Evolutionary conservation across 2,113 vertebrate genomes (phyloP).

Genomic region (Acanthochromis polyacanthus): DNA sequence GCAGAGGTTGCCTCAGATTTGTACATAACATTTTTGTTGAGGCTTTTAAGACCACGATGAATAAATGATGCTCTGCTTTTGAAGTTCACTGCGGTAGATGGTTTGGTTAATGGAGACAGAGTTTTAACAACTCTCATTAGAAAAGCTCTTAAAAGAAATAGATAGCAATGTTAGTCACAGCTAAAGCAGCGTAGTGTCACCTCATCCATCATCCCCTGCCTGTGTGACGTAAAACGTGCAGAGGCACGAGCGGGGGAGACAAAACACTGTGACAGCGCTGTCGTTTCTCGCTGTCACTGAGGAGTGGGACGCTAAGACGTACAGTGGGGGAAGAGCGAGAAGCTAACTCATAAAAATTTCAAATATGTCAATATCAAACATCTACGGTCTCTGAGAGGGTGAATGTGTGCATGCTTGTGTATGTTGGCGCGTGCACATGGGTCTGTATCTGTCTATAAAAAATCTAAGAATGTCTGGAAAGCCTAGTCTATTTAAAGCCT

Average conservation of each 20-base stretch:
- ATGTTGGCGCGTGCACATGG: conserved; percentile 28
- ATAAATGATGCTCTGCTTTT: conserved; percentile 78
- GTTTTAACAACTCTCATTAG: conserved; percentile 71
- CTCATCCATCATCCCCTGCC: conserved; percentile 62
- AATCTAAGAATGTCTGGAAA: conserved; percentile 67
- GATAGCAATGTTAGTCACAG: conserved; percentile 53
- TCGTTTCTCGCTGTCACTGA: conserved; percentile 40
- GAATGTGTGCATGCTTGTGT: conserved; percentile 31
- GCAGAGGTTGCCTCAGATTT: conserved; percentile 60
- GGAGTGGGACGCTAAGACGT: conserved; percentile 40
- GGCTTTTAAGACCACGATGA: conserved; percentile 74
- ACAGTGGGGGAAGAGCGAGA: conserved; percentile 9
- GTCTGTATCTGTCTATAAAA: conserved; percentile 27
- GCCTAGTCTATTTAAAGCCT: conserved; percentile 72
- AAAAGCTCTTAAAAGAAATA: conserved; percentile 62
- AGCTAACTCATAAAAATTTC: conserved; percentile 75
- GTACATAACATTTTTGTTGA: conserved; percentile 66
- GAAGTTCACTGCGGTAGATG: conserved; percentile 56
- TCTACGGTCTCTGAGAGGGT: conserved; percentile 47
- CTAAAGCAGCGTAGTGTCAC: conserved; percentile 48
- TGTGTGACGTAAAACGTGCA: conserved; percentile 37
- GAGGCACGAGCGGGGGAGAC: conserved; percentile 42
- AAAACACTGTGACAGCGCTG: conserved; percentile 51
- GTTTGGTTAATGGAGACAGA: conserved; percentile 64
- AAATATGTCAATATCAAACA: conserved; percentile 68